phyloP scores from a whole-genome alignment of 2,888 invertebrate genomes.

The Leucania comma region DNA sequence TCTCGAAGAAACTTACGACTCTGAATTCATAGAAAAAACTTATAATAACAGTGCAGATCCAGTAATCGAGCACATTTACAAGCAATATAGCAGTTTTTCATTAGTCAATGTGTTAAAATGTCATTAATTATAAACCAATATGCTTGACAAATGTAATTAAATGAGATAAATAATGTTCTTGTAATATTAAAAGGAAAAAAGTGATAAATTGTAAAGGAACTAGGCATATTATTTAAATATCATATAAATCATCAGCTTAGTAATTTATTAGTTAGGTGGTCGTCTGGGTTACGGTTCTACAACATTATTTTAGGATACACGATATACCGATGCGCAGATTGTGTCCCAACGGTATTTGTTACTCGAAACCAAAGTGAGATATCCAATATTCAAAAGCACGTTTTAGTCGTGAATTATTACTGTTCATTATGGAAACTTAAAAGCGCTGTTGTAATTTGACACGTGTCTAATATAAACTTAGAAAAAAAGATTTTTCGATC shows the following conservation, averaged over 20 bases:
- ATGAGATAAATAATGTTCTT: constrained; percentile 26
- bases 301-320: constrained; percentile 42
- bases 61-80: constrained; percentile 30
- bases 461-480: not conserved
- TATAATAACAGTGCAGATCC: constrained; percentile 23
- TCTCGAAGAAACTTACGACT: constrained; percentile 56
- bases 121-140: constrained; percentile 24
- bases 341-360: constrained; percentile 35
- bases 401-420: constrained; percentile 17
- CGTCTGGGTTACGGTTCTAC: constrained; percentile 26
- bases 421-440: constrained; percentile 27
- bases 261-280: constrained; percentile 49
- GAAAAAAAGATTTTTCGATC: constrained; percentile 3
- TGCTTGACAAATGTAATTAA: constrained; percentile 31
- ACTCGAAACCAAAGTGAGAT: constrained; percentile 30
- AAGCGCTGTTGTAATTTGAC: constrained; percentile 13
- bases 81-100: constrained; percentile 14
- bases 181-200: constrained; percentile 29
- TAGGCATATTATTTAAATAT: constrained; percentile 35
- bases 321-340: constrained; percentile 27
- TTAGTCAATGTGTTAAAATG: constrained; percentile 20
- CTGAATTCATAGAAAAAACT: constrained; percentile 33
- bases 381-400: constrained; percentile 19
- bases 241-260: constrained; percentile 42
- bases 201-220: constrained; percentile 33